Conservation (phyloP, 2,797 vertebrate genomes). For the Sylvilagus floridanus region DNA sequence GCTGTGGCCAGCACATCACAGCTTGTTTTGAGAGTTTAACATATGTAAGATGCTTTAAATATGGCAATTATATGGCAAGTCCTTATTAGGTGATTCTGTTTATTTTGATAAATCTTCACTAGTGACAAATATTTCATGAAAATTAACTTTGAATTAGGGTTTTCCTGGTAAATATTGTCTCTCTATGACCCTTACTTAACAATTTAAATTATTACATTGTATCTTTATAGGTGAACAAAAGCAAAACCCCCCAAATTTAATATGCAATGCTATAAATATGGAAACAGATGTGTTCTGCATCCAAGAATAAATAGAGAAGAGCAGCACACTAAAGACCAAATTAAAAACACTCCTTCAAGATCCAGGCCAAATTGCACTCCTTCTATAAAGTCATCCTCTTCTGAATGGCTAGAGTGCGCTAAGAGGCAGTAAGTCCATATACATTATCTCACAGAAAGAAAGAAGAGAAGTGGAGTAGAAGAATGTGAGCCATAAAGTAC, state of each 20-base stretch:
- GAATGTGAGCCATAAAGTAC: not conserved
- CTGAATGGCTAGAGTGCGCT: not conserved
- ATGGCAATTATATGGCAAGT: not conserved
- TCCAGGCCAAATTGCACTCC: not conserved
- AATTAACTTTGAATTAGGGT: not conserved
- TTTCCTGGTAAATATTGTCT: not conserved
- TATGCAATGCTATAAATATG: not conserved
- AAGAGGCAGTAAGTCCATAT: not conserved
- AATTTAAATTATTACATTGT: not conserved
- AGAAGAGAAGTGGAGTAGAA: not conserved
- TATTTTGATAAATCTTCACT: not conserved
- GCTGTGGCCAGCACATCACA: not conserved
- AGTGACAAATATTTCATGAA: not conserved
- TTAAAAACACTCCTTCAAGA: not conserved
- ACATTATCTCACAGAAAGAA: not conserved
- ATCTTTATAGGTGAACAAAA: not conserved
- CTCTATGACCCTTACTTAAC: not conserved
- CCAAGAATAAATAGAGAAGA: not conserved
- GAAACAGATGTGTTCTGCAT: not conserved
- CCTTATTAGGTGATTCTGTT: not conserved
- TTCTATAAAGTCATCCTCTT: not conserved
- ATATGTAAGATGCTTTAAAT: not conserved
- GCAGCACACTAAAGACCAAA: not conserved
- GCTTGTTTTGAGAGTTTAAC: not conserved
- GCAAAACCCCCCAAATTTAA: not conserved